phyloP scores from a whole-genome alignment of 2,113 vertebrate species.

The Rattus norvegicus region GRCr8 NC_086026.1:117109501-117110000 shows the following conservation, averaged over 20 bases:
- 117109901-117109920: not conserved
- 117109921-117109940: not conserved
- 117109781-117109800: not conserved
- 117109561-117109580: not conserved
- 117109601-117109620: not conserved
- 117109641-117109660: not conserved
- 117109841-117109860: not conserved
- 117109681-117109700: not conserved
- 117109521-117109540: not conserved
- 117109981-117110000: not conserved
- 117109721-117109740: not conserved
- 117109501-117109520: not conserved
- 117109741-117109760: not conserved
- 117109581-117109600: not conserved
- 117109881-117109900: not conserved
- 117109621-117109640: constrained; percentile 18
- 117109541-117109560: not conserved
- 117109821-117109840: not conserved
- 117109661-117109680: not conserved
- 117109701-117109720: too few relatives aligned
- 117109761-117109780: not conserved
- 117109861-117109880: not conserved
- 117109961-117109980: not conserved
- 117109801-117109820: not conserved
- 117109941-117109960: not conserved